phyloP scores from a whole-genome alignment of 1,140 invertebrate species.

The Palaemon carinicauda region DNA sequence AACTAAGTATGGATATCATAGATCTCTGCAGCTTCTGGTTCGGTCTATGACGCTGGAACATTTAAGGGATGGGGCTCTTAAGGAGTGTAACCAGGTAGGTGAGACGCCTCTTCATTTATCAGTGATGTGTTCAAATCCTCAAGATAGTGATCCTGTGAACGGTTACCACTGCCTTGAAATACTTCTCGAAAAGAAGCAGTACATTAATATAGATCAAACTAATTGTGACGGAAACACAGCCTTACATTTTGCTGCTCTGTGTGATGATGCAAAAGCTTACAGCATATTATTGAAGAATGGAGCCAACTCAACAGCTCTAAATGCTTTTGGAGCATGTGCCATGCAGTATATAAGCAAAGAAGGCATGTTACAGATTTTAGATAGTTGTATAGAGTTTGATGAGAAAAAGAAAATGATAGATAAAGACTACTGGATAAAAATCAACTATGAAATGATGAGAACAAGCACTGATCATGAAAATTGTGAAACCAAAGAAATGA shows the following conservation, averaged over 20 bases:
- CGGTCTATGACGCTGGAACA: conserved; percentile 56
- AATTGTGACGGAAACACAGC: conserved; percentile 80
- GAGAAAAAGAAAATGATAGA: too few species aligned
- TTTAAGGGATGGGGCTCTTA: conserved; percentile 25
- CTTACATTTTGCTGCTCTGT: conserved; percentile 79
- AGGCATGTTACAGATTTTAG: too few species aligned
- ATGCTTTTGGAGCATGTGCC: conserved; percentile 72
- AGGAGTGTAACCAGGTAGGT: conserved; percentile 11
- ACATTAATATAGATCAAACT: conserved; percentile 72
- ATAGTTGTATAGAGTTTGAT: too few species aligned
- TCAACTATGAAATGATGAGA: too few species aligned
- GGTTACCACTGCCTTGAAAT: conserved; percentile 68
- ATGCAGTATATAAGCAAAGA: too few species aligned
- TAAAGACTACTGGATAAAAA: too few species aligned
- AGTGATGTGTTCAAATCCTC: conserved; percentile 64
- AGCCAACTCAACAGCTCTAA: conserved; percentile 76
- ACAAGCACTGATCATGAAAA: background rate
- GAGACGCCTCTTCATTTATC: conserved; percentile 69
- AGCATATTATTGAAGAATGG: conserved; percentile 73
- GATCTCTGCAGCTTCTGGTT: conserved; percentile 71
- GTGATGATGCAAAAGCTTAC: conserved; percentile 67
- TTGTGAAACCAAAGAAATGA: conserved; percentile 37
- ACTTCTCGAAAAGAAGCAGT: conserved; percentile 67
- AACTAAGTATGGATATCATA: conserved; percentile 69
- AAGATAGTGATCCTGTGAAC: conserved; percentile 59